Evolutionary conservation across 2,888 invertebrate genomes (phyloP).

Genomic region (Spodoptera littoralis): DNA sequence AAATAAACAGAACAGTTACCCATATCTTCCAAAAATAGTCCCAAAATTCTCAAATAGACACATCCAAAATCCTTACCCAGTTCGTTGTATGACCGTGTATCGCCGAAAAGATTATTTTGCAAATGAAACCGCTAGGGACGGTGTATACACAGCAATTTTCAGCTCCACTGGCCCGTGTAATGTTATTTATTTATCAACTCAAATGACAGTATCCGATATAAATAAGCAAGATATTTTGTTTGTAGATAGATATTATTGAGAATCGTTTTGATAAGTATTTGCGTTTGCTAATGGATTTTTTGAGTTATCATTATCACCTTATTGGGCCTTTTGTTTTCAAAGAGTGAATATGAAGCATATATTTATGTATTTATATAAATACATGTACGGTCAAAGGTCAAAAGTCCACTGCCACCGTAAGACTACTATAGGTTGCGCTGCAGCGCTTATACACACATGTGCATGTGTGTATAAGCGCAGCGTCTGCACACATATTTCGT

Average conservation of each 20-base stretch:
- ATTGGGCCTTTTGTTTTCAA: not conserved
- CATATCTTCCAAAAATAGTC: not conserved
- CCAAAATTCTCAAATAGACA: constrained; percentile 18
- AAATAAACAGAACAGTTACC: not conserved
- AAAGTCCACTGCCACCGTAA: no score
- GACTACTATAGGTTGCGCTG: no score
- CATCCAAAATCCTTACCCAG: not conserved
- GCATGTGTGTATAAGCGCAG: no score
- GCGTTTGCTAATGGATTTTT: constrained; percentile 29
- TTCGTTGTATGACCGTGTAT: constrained; percentile 1
- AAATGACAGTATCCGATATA: constrained; percentile 79
- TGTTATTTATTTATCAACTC: constrained; percentile 83
- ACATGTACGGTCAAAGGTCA: no score
- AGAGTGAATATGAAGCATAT: constrained; percentile 3
- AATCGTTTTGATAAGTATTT: constrained; percentile 46
- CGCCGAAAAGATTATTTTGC: constrained; percentile 58
- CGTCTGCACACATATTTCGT: no score
- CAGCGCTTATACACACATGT: no score
- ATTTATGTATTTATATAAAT: no score
- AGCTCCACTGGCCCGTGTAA: constrained; percentile 76
- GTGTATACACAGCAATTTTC: constrained; percentile 77
- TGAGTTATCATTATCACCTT: constrained; percentile 5
- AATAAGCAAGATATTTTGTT: constrained; percentile 69
- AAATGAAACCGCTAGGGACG: constrained; percentile 54
- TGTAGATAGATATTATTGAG: constrained; percentile 27